Percentiles rank a stretch among this genome's conserved stretches.
Conservation (phyloP, 1,140 invertebrate species). For the Fopius arisanus region DNA sequence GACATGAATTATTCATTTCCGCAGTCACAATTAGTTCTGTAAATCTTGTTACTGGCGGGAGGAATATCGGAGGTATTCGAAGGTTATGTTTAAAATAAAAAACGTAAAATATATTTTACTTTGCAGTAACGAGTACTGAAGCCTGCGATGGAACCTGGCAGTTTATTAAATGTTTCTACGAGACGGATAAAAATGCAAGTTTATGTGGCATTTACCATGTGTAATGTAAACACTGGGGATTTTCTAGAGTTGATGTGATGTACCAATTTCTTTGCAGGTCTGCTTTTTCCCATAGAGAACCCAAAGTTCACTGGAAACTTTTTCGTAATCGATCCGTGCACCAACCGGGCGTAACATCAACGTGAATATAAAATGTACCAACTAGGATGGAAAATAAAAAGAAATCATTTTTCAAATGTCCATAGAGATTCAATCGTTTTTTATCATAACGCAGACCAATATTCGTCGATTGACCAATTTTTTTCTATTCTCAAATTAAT, state of each 20-base stretch:
- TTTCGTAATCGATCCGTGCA: background rate
- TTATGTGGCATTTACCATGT: background rate
- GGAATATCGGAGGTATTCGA: background rate
- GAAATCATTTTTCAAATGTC: background rate
- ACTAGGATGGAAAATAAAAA: background rate
- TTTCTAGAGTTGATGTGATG: background rate
- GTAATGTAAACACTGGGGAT: background rate
- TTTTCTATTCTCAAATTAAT: background rate
- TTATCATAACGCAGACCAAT: background rate
- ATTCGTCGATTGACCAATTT: too few relatives aligned
- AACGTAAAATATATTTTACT: background rate
- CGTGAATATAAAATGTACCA: too few relatives aligned
- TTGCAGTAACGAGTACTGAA: conserved; percentile 34
- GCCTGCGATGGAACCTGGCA: conserved; percentile 36
- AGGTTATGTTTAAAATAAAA: background rate
- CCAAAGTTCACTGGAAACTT: background rate
- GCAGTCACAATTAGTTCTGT: too few relatives aligned
- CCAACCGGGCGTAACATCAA: background rate
- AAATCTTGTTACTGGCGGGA: too few relatives aligned
- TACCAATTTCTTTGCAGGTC: background rate
- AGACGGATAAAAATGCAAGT: conserved; percentile 27
- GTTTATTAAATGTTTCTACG: conserved; percentile 40
- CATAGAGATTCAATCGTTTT: background rate
- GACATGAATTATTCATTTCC: too few relatives aligned
- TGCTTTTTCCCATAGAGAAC: background rate